Evolutionary conservation across 2,113 vertebrate genomes (phyloP), one percentile per base, ranked within the genome.

Genomic region (Dipodomys ordii): DNA sequence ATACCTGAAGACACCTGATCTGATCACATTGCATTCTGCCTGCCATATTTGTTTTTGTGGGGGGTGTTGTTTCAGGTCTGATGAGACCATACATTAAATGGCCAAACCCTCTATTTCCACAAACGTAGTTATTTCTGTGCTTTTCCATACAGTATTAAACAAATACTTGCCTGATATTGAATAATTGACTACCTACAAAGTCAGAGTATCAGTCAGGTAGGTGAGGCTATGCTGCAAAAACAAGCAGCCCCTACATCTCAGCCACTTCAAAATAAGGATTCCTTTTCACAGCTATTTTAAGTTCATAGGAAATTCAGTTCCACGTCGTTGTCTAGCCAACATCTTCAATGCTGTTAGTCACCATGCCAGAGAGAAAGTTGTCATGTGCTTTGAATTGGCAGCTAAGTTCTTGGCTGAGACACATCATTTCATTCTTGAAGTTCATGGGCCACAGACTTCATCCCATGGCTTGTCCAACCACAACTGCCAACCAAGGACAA

Each of bases 31-130:
- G 11, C 22, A 11, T 53, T 11, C 12, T 44, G 28, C 30, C 57
- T 39, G 35, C 64, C 7, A 32, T 10, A 0, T 0, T 9, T 49
- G n/a, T 65, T 57, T 28, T 28, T 85, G 28, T 39, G 76, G 46
- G 4, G 39, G 39, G 39, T 39, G 39, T 39, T 39, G 39, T 32
- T 62, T 8, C 27, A 4, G 13, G 30, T 53, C 49, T 83, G 28
- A 68, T 12, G 67, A 10, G 67, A 30, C n/a, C 3, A 23, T 46
- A 65, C 4, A 53, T 20, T 12, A 80, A 80, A 57, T 6, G 28
- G 46, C n/a, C 32, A 93, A 93, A 30, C 6, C n/a, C 10, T 77
- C 3, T 89, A 6, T 89, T 88, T 91, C 22, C n/a, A 88, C 16
- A 32, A 74, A 39, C 22, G 10, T 27, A 68, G 68, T 64, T 68